Percentiles rank a stretch among this genome's conserved stretches.
These are phyloP conservation scores for Orthochromis indermauri DNA, from an alignment of 2,113 vertebrate genomes.

Conservation along the genomic window DNA sequence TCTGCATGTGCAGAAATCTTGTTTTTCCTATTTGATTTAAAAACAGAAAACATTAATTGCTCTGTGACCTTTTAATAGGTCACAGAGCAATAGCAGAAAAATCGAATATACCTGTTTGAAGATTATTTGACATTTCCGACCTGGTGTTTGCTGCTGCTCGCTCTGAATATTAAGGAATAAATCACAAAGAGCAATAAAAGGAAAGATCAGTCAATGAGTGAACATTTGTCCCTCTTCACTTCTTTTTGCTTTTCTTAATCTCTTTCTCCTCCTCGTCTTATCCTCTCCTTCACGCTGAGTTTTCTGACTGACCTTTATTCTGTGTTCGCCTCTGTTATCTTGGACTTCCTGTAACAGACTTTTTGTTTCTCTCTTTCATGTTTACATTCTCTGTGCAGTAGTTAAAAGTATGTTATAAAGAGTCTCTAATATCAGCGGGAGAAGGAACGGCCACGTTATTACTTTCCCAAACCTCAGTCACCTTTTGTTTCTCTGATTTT, in stretches of 20 bases:
- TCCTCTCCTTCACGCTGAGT: neutral
- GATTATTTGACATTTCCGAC: neutral
- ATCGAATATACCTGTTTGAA: neutral
- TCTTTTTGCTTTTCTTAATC: neutral
- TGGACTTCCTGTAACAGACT: neutral
- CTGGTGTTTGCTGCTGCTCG: neutral
- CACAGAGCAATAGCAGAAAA: neutral
- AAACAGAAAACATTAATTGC: neutral
- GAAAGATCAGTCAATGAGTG: neutral
- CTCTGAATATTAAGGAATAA: neutral
- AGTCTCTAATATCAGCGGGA: neutral
- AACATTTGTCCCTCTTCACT: neutral
- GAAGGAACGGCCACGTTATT: accelerated
- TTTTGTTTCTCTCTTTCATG: neutral
- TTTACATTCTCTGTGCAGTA: neutral
- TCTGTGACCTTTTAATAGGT: neutral
- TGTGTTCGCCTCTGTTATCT: neutral
- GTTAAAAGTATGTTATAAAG: neutral
- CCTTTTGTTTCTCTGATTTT: neutral
- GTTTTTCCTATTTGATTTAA: neutral
- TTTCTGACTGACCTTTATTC: neutral
- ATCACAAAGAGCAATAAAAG: neutral
- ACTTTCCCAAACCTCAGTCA: neutral
- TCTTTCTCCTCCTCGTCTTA: neutral
- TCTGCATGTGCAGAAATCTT: neutral